These are phyloP conservation scores for Acromyrmex heyeri DNA, from an alignment of 1,140 invertebrate genomes.

Conservation along the genomic window DNA sequence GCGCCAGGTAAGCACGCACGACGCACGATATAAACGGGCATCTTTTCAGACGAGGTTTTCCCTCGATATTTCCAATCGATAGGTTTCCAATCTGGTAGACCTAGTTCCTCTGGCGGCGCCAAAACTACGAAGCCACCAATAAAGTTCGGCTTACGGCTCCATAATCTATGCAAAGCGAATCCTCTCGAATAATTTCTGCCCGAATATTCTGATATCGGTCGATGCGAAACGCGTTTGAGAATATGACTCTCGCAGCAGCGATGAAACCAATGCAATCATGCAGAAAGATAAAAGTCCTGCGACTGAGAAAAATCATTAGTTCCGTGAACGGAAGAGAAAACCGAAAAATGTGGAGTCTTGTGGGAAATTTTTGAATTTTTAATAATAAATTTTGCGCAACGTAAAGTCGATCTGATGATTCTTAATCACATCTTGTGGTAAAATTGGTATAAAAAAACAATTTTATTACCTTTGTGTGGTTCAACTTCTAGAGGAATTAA, in stretches of 20 bases:
- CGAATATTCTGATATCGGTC: conserved; percentile 24
- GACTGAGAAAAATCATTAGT: conserved; percentile 7
- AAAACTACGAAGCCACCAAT: conserved; percentile 43
- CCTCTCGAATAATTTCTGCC: conserved; percentile 53
- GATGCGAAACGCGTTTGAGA: conserved; percentile 13
- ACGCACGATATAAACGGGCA: conserved; percentile 4
- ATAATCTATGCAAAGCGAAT: conserved; percentile 59
- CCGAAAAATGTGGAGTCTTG: neutral
- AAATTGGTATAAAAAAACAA: too few species aligned
- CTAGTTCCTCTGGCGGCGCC: conserved; percentile 19
- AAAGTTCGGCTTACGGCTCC: conserved; percentile 52
- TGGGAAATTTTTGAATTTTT: neutral
- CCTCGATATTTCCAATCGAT: conserved; percentile 33
- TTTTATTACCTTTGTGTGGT: neutral
- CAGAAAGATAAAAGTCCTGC: conserved; percentile 34
- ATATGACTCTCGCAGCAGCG: conserved; percentile 21
- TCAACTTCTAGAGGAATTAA: neutral
- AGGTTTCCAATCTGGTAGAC: conserved; percentile 46
- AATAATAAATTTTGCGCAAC: neutral
- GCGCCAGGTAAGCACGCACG: conserved; percentile 22
- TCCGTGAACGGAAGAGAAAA: neutral
- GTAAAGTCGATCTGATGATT: neutral
- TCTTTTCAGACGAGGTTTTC: conserved; percentile 28
- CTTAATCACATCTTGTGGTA: neutral
- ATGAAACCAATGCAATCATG: conserved; percentile 28